Evolutionary conservation across 2,113 vertebrate genomes (phyloP).

Genomic region (Strigops habroptila): DNA sequence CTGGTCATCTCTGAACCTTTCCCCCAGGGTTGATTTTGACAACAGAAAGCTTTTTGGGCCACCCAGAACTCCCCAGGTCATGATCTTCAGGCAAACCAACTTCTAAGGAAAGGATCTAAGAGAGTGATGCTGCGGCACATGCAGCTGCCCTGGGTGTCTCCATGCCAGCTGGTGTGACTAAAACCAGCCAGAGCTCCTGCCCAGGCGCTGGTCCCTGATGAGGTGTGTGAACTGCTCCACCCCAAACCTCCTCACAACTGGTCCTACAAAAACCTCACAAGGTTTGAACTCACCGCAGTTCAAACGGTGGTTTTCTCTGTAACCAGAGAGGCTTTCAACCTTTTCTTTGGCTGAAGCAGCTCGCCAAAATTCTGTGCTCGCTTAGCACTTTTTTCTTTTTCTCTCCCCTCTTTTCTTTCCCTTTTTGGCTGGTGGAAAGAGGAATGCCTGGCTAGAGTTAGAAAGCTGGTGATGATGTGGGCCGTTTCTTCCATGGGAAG

Average conservation of each 20-base stretch:
- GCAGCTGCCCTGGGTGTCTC: not conserved
- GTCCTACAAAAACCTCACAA: not conserved
- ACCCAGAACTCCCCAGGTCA: not conserved
- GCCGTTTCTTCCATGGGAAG: not conserved
- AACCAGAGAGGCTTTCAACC: constrained; percentile 1
- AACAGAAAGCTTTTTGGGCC: not conserved
- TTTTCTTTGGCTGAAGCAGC: not conserved
- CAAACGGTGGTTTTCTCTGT: not conserved
- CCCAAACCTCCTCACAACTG: not conserved
- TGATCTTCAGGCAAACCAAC: not conserved
- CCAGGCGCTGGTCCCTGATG: not conserved
- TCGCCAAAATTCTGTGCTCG: not conserved
- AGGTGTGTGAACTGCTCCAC: not conserved
- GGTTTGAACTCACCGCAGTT: not conserved
- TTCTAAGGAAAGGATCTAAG: not conserved
- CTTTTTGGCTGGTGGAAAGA: not conserved
- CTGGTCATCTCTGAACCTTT: not conserved
- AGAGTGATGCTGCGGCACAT: not conserved
- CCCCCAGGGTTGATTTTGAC: not conserved
- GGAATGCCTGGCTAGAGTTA: not conserved
- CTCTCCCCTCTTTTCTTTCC: not conserved
- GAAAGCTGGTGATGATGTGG: not conserved
- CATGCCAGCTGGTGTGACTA: not conserved
- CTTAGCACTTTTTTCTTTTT: not conserved
- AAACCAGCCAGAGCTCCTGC: not conserved